Conservation (phyloP, 2,113 vertebrate species). For the Ptychochromis oligacanthus region DNA sequence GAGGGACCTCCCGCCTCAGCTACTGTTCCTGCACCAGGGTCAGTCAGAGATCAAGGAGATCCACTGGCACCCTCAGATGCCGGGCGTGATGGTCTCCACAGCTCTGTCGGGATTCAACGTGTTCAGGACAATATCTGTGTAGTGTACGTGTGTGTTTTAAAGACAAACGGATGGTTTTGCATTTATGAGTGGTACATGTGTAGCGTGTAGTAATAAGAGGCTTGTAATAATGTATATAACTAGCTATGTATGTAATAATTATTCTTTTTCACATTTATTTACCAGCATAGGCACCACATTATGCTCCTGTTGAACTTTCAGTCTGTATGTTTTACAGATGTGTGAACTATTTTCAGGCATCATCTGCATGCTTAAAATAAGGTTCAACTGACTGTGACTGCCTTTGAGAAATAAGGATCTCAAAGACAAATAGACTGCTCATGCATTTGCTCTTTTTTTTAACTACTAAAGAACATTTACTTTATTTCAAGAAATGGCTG, state of each 20-base stretch:
- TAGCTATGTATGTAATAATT: conserved; percentile 19
- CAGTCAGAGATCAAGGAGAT: conserved; percentile 91
- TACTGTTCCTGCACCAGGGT: conserved; percentile 92
- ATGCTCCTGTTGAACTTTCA: neutral
- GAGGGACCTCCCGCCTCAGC: conserved; percentile 86
- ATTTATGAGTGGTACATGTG: conserved; percentile 1
- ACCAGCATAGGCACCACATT: neutral
- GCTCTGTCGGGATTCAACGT: conserved; percentile 89
- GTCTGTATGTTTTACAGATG: conserved; percentile 43
- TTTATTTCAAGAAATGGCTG: no score
- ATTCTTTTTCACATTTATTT: conserved; percentile 24
- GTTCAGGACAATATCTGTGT: conserved; percentile 90
- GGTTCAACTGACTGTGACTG: neutral
- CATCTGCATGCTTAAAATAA: conserved; percentile 38
- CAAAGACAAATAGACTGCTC: neutral
- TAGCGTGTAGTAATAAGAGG: neutral
- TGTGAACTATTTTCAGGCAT: conserved; percentile 42
- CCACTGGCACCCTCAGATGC: conserved; percentile 91
- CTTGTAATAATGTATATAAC: conserved; percentile 62
- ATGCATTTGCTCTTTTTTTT: neutral
- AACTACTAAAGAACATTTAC: neutral
- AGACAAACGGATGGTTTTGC: neutral
- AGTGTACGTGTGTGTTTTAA: conserved; percentile 5
- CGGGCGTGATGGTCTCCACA: conserved; percentile 85
- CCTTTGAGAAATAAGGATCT: no score